Evolutionary conservation across 1,140 invertebrate genomes (phyloP), one percentile per base, ranked within the genome.

Genomic region (Artemia franciscana): DNA sequence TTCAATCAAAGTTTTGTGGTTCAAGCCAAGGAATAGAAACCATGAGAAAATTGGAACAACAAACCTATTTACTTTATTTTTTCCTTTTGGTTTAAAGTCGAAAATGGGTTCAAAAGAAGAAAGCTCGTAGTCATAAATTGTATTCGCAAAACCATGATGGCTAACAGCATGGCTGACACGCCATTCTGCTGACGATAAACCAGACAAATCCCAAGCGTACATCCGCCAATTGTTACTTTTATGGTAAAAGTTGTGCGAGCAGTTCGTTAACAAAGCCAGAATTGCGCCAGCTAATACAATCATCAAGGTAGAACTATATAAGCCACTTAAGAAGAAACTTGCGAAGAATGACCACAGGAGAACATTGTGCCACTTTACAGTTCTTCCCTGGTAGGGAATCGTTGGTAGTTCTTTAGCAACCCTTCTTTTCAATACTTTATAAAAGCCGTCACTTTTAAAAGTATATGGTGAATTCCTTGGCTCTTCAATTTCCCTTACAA

Each of bases 231-330:
- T 88, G 68, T 90, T 82, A 23, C 76, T 78, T 67, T 82, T 77
- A 69, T 91, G 88, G 59, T 89, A 82, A 69, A 85, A 91, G 71
- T 91, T 91, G 69, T 91, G 88, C 0, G 80, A 79, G 23, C 74
- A 76, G 26, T 82, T 76, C 12, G 74, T 71, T 0, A 78, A 73
- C 69, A 80, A 78, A 24, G 73, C 71, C 1, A 88, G 69, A 23
- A 77, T 70, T 4, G 80, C 61, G 2, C 79, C 82, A 61, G 76
- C 67, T 23, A 79, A n/a, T 5, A 75, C 27, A n/a, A 73, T 70
- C 0, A 76, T 57, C 3, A 73, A 25, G 18, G 71, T 69, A 59
- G 71, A 79, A 64, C 73, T 68, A 4, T 68, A 69, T 69, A 51
- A 71, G 5, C 75, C 80, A 51, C 78, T 76, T 4, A 78, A 61